Base-by-base conservation (phyloP, 2,888 invertebrate genomes). In the Himalopsyche anomala region DNA sequence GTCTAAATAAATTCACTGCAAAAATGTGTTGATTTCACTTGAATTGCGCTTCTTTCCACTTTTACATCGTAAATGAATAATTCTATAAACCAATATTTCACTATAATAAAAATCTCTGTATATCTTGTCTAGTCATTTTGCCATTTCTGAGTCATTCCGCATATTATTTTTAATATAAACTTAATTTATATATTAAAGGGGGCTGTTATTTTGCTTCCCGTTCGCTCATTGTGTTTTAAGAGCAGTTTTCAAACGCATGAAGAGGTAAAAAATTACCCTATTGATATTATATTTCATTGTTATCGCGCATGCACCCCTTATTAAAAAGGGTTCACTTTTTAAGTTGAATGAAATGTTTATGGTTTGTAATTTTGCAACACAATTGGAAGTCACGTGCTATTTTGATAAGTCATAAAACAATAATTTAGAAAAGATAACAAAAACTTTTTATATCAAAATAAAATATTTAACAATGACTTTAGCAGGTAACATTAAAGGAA, bases 321-420 rank as follows among this genome's bases (percentile, higher is more conserved):
- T 62, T 62, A 62, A 62, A 62, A 62, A 19, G 62, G 62, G 62
- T 62, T 62, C n/a, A 19, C 62, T 62, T 51, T 51, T 62, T 62
- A 62, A 62, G 19, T 19, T 62, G 62, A 62, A 62, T 62, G 62
- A 62, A 62, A 62, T 62, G 62, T 62, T 62, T 62, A 62, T 62
- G 62, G 62, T 62, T 62, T 62, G 62, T 62, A 62, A 62, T 62
- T 19, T 62, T 62, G 82, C 82, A 51, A 81, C 54, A 81, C 51
- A 36, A 45, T 51, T 54, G 82, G 80, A 28, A 56, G 84, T 84
- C 84, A 80, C 80, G 84, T 84, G 80, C 80, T 84, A 45, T 84
- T 84, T 84, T 84, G 51, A 80, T 80, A 84, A 80, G 84, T 84
- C 84, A 80, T 80, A 79, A 80, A 84, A 84, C 19, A 62, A 84